These are phyloP conservation scores for Falcunculus frontatus DNA, from an alignment of 2,113 vertebrate species.

Conservation along the genomic window DNA sequence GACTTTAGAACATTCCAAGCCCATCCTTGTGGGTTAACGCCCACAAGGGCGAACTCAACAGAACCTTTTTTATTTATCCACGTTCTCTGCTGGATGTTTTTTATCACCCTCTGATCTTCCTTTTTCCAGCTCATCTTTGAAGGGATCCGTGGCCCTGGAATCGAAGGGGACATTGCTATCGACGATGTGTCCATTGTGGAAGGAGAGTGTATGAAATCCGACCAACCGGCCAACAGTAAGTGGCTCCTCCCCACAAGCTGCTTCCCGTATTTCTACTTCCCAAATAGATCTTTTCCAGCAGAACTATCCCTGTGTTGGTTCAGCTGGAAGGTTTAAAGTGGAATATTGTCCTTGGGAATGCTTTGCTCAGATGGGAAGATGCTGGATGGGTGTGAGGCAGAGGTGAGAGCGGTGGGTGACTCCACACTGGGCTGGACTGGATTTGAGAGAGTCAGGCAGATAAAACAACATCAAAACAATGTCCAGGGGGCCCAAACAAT, in stretches of 20 bases:
- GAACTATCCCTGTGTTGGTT: neutral
- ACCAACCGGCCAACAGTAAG: conserved; percentile 87
- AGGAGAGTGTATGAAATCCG: conserved; percentile 88
- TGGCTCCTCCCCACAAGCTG: neutral
- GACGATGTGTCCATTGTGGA: conserved; percentile 94
- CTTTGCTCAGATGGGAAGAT: rapidly evolving
- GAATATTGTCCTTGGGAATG: neutral
- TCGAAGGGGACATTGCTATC: conserved; percentile 98
- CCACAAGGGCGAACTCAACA: rapidly evolving
- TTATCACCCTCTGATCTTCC: neutral
- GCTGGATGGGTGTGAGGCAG: neutral
- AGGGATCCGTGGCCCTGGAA: conserved; percentile 91
- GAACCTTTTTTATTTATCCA: rapidly evolving
- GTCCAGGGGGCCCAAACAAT: rapidly evolving
- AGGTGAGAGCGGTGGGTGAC: neutral
- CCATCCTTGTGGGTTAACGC: rapidly evolving
- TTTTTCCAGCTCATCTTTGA: conserved; percentile 87
- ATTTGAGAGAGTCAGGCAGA: neutral
- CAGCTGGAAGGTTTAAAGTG: neutral
- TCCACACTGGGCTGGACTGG: rapidly evolving
- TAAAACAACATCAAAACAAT: neutral
- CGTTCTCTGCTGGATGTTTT: neutral
- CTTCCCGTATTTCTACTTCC: neutral
- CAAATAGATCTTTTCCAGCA: too few relatives aligned
- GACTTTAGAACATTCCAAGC: neutral